Evolutionary conservation across 1,140 invertebrate genomes (phyloP).

Genomic region (Heliconius hewitsoni): DNA sequence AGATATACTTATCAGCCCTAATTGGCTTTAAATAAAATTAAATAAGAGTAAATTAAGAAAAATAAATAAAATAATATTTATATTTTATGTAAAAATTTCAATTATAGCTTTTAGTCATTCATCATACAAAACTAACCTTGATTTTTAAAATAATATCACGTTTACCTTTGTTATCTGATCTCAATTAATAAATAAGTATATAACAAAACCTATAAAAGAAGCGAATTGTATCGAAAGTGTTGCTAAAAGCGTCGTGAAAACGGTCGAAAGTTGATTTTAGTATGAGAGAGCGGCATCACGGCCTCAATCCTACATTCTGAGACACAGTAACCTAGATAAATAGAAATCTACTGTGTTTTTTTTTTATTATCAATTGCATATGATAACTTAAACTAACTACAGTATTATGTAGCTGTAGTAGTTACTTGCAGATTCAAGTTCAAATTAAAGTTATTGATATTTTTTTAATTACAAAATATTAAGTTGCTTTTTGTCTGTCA

Average conservation of each 20-base stretch:
- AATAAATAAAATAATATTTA: too few relatives aligned
- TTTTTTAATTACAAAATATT: too few relatives aligned
- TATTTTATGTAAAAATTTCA: background rate
- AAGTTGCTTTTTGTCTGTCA: too few relatives aligned
- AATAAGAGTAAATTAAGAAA: too few relatives aligned
- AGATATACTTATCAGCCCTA: too few relatives aligned
- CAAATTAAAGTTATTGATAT: too few relatives aligned
- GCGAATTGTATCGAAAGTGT: background rate
- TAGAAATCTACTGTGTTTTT: background rate
- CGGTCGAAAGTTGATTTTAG: constrained; percentile 22
- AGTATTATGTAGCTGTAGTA: too few relatives aligned
- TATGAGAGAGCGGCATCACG: constrained; percentile 21
- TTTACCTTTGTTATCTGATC: background rate
- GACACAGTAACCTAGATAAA: background rate
- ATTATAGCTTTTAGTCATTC: background rate
- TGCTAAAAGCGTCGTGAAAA: background rate
- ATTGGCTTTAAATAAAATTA: too few relatives aligned
- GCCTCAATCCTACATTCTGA: constrained; percentile 14
- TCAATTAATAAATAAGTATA: background rate
- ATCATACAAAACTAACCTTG: background rate
- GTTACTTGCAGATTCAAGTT: too few relatives aligned
- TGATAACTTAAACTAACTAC: background rate
- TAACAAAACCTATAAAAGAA: background rate
- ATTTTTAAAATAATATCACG: background rate
- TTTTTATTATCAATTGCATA: too few relatives aligned